Base-by-base conservation (phyloP, 2,888 invertebrate species). In the Drosophila mimica region DNA sequence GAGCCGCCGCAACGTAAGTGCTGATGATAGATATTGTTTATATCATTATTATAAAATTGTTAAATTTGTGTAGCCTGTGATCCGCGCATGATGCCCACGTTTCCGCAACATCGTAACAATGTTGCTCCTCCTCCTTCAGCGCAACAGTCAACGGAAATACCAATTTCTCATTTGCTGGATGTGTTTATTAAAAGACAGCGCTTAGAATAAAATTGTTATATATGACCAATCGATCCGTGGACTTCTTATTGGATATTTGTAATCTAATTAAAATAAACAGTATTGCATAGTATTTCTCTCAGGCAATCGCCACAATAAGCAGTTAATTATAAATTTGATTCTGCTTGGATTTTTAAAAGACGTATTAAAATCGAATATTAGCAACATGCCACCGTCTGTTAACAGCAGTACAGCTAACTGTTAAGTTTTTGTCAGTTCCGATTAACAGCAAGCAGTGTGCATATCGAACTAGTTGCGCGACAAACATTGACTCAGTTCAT, bases 71-170 rank as follows among this genome's bases (percentile, higher is more conserved):
- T 93, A 98, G 98, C 99, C 0, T 99, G 99, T 93, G 98, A 99
- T 92, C 98, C 99, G 3, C 98, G 98, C 90, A 94, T 99, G 91
- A 99, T 99, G 99, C 99, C 99, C 1, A 98, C 98, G 81, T 99
- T 99, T 92, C 99, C 99, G 0, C 99, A 99, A 91, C 98, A 99
- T 92, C 95, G 99, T 17, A 84, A 84, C 43, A 76, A 85, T 34
- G 53, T 71, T 36, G 57, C 61, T 5, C 28, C 75, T 4, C 25
- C 79, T 8, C 74, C 82, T 4, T 81, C 77, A 25, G 68, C 88
- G 7, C 88, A 89, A 17, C 78, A 73, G 2, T 28, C 76, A 15
- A 52, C 72, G 11, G 88, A 89, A 61, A 83, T 88, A 43, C 82
- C 97, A 3, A 97, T 97, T 83, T 97, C 97, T 0, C 97, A 97